Percentiles rank a stretch among this genome's conserved stretches.
These are phyloP conservation scores for Nesogale talazaci DNA, from an alignment of 2,113 vertebrate species.

Conservation along the genomic window DNA sequence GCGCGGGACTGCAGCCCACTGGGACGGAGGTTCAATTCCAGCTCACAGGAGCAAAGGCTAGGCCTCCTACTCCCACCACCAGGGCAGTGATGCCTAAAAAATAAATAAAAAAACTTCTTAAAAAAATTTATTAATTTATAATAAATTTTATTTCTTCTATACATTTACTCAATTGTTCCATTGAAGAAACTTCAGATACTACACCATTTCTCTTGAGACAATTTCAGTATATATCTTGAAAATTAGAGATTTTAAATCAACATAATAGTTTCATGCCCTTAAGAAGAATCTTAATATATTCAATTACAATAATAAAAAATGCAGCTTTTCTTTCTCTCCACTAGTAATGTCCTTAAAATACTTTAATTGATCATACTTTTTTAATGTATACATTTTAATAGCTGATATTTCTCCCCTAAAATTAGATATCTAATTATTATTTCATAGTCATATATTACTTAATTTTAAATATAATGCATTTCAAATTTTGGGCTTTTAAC, in stretches of 20 bases:
- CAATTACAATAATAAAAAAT: neutral
- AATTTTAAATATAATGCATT: neutral
- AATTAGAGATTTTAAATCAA: slow-evolving; percentile 15
- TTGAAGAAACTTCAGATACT: neutral
- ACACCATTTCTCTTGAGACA: neutral
- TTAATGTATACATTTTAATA: neutral
- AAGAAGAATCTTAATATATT: neutral
- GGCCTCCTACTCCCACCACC: no score
- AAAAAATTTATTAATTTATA: neutral
- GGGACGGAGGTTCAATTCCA: no score
- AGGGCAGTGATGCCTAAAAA: no score
- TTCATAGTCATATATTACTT: neutral
- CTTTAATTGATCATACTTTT: neutral
- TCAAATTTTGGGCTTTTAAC: neutral
- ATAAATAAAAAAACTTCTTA: no score
- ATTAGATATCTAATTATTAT: neutral
- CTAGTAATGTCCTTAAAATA: neutral
- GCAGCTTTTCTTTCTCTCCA: neutral
- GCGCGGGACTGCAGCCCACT: no score
- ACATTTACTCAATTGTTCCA: neutral
- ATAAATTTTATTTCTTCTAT: neutral
- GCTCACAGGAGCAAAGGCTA: no score
- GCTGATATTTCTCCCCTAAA: slow-evolving; percentile 4
- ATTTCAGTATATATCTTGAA: neutral
- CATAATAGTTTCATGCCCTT: neutral